A percentile compares a stretch with the other conserved stretches of the same genome.
Conservation (phyloP, 2,888 invertebrate genomes). For the Celastrina argiolus region DNA sequence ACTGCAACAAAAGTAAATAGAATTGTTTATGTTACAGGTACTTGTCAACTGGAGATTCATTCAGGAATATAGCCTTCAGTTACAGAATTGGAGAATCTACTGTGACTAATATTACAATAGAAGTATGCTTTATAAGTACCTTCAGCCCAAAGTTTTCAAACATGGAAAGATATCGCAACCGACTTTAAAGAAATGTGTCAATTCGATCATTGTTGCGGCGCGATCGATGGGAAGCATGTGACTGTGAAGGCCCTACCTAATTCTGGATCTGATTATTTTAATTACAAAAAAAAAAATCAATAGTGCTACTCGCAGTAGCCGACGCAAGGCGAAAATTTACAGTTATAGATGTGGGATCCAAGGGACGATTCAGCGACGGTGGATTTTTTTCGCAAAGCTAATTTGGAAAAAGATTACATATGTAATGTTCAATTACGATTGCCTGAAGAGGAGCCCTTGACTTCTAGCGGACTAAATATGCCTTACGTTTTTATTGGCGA, state of each 20-base stretch:
- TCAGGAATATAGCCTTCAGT: slow-evolving; percentile 30
- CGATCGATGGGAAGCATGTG: slow-evolving; percentile 13
- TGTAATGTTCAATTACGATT: background rate
- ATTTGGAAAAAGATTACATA: background rate
- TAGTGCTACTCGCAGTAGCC: slow-evolving; percentile 32
- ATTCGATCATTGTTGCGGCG: slow-evolving; percentile 30
- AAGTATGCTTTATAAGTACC: slow-evolving; percentile 31
- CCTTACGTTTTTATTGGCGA: background rate
- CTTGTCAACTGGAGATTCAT: slow-evolving; percentile 33
- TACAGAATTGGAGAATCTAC: slow-evolving; percentile 34
- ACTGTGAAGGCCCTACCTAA: slow-evolving; percentile 21
- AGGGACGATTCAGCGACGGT: slow-evolving; percentile 33
- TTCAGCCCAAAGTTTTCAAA: slow-evolving; percentile 27
- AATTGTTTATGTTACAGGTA: slow-evolving; percentile 23
- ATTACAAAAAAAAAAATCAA: slow-evolving; percentile 31
- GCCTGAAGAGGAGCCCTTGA: background rate
- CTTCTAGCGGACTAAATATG: background rate
- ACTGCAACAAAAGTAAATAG: background rate
- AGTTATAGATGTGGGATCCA: slow-evolving; percentile 29
- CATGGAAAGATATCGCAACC: slow-evolving; percentile 30
- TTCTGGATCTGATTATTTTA: slow-evolving; percentile 32
- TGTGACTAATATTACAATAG: slow-evolving; percentile 26
- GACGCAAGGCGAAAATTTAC: slow-evolving; percentile 26
- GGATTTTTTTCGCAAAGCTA: slow-evolving; percentile 30
- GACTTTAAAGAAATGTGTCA: slow-evolving; percentile 30